Evolutionary conservation across 2,113 vertebrate species (phyloP), one percentile per base, ranked within the genome.

Genomic region (Lampris megalopsis): DNA sequence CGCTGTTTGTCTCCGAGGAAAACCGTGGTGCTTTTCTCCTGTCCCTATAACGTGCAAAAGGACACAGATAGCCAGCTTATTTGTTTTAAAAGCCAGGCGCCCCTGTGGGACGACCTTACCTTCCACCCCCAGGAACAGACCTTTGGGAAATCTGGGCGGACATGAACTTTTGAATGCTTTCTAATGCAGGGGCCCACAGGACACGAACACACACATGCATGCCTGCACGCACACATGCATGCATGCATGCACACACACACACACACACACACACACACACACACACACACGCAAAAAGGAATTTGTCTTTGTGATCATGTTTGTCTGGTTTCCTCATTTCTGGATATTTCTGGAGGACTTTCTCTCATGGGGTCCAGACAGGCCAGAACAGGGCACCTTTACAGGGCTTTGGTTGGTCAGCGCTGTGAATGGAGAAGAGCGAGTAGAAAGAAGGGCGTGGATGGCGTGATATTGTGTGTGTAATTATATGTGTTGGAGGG

Each of bases 401-500:
- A 64, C 75, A 88, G 86, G 75, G 62, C 75, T 90, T 81, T 77
- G 79, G 75, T 80, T 56, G 57, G 71, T 80, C 73, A 79, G 73
- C 62, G 7, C 48, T n/a, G 43, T 68, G 42, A 41, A 41, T 62
- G 56, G 36, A 63, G 60, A 68, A 57, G 7, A 63, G 75, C 36
- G 36, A 56, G 79, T 13, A 35, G 3, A 42, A 10, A 41, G 45
- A 24, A 1, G 48, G 37, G 9, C 3, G 45, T 7, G 63, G 24
- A 24, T 24, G 50, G 53, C 66, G 68, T 78, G 77, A 73, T 68
- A 37, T 11, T 63, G 61, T 57, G 9, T 52, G 48, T 3, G 9
- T 71, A 84, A 77, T 67, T 76, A 83, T 86, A 81, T 65, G 81
- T 59, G 78, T 86, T 90, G 89, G 86, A 86, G 89, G 71, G 74